These are phyloP conservation scores for Ophion obscuratus DNA, from an alignment of 2,888 invertebrate genomes.

Conservation along the genomic window DNA sequence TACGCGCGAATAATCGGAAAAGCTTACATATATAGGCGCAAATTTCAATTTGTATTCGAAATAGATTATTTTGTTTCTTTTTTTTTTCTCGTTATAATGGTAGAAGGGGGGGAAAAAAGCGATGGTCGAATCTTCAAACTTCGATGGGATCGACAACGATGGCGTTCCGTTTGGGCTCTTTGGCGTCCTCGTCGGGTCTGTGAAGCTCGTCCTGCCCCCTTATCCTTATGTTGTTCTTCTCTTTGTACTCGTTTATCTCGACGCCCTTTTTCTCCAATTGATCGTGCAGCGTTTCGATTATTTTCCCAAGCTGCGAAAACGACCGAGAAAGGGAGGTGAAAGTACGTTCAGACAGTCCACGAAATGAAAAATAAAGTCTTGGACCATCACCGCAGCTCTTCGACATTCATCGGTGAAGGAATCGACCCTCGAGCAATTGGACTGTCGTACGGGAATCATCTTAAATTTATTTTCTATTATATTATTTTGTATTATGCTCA, in stretches of 20 bases:
- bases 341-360: neutral
- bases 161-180: slow-evolving; percentile 79
- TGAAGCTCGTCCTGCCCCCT: slow-evolving; percentile 88
- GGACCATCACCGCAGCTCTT: no score
- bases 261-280: slow-evolving; percentile 94
- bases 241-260: slow-evolving; percentile 96
- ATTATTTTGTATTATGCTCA: no score
- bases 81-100: slow-evolving; percentile 55
- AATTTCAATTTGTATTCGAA: slow-evolving; percentile 44
- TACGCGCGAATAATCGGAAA: slow-evolving; percentile 10
- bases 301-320: slow-evolving; percentile 88
- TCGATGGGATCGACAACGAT: slow-evolving; percentile 79
- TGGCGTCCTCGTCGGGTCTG: slow-evolving; percentile 76
- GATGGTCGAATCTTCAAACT: slow-evolving; percentile 69
- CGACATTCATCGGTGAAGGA: no score
- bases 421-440: no score
- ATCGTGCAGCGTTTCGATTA: slow-evolving; percentile 91
- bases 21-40: slow-evolving; percentile 12
- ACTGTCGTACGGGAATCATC: no score
- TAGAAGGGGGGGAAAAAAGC: slow-evolving; percentile 36
- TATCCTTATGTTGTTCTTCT: slow-evolving; percentile 94
- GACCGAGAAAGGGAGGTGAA: neutral
- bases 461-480: no score
- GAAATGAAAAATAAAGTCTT: no score
- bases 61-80: slow-evolving; percentile 49